Percentiles rank a stretch among this genome's conserved stretches.
Evolutionary conservation across 2,888 invertebrate species (phyloP).

Genomic region (Ochropleura leucogaster): DNA sequence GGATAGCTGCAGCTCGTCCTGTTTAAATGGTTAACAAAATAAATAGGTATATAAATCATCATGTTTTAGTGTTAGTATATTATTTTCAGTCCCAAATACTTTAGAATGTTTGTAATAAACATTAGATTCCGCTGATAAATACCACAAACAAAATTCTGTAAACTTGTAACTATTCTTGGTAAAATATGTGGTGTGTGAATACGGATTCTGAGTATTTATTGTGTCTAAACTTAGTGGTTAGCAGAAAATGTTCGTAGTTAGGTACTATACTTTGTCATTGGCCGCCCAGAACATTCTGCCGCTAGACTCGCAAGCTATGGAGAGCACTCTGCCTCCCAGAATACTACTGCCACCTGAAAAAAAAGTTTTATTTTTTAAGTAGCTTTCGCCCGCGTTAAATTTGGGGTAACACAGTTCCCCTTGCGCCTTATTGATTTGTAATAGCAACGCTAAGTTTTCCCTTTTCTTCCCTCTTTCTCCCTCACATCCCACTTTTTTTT

Average conservation of each 20-base stretch:
- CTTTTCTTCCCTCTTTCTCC: too few species aligned
- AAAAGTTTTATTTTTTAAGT: background rate
- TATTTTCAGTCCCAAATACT: slow-evolving; percentile 27
- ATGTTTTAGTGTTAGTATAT: background rate
- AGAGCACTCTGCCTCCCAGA: slow-evolving; percentile 91
- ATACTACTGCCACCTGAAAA: slow-evolving; percentile 88
- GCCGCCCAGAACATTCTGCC: slow-evolving; percentile 96
- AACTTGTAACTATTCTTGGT: slow-evolving; percentile 39
- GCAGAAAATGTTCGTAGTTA: slow-evolving; percentile 14
- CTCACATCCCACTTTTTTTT: too few species aligned
- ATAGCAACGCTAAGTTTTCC: too few species aligned
- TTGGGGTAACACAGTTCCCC: too few species aligned
- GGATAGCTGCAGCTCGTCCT: background rate
- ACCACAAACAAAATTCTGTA: slow-evolving; percentile 42
- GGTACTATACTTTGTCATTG: slow-evolving; percentile 92
- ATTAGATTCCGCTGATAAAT: slow-evolving; percentile 40
- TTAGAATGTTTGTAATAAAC: slow-evolving; percentile 33
- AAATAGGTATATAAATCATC: background rate
- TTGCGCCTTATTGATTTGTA: too few species aligned
- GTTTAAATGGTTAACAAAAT: slow-evolving; percentile 11
- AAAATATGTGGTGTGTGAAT: slow-evolving; percentile 22
- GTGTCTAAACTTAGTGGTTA: slow-evolving; percentile 41
- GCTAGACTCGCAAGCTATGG: slow-evolving; percentile 94
- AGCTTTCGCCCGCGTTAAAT: too few species aligned
- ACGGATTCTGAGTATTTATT: slow-evolving; percentile 48